Conservation (phyloP, 2,888 invertebrate genomes). For the Polymixis lichenea region DNA sequence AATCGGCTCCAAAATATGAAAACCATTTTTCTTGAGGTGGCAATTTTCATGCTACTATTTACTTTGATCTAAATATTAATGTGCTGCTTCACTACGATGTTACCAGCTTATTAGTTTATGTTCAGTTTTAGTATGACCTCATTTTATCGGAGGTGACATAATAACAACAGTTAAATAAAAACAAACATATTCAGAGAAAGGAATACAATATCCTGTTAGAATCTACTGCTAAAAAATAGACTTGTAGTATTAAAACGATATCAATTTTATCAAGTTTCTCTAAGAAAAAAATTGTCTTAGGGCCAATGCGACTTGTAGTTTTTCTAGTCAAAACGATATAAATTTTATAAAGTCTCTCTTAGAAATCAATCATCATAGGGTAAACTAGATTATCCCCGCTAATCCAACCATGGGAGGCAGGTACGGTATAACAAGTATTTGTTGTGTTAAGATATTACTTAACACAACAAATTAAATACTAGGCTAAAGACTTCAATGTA, state of each 20-base stretch:
- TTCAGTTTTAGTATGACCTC: neutral
- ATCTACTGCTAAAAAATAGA: neutral
- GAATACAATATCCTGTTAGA: neutral
- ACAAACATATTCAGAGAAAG: neutral
- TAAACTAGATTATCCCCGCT: neutral
- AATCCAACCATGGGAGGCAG: neutral
- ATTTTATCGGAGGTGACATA: neutral
- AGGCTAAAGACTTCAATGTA: neutral
- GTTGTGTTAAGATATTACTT: no score
- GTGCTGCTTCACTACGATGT: constrained; percentile 38
- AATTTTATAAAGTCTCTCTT: neutral
- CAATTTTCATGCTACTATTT: neutral
- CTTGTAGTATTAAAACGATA: neutral
- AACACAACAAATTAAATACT: neutral
- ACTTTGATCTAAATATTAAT: neutral
- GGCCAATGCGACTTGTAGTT: no score
- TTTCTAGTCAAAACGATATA: neutral
- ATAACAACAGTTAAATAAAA: neutral
- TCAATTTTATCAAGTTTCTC: neutral
- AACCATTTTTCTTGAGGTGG: neutral
- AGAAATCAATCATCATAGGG: neutral
- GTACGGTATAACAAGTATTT: constrained; percentile 2
- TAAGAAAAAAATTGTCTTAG: neutral
- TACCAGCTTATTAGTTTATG: constrained; percentile 47
- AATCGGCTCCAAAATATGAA: neutral